These are phyloP conservation scores for Melanargia galathea DNA, from an alignment of 2,888 invertebrate species.

Conservation along the genomic window DNA sequence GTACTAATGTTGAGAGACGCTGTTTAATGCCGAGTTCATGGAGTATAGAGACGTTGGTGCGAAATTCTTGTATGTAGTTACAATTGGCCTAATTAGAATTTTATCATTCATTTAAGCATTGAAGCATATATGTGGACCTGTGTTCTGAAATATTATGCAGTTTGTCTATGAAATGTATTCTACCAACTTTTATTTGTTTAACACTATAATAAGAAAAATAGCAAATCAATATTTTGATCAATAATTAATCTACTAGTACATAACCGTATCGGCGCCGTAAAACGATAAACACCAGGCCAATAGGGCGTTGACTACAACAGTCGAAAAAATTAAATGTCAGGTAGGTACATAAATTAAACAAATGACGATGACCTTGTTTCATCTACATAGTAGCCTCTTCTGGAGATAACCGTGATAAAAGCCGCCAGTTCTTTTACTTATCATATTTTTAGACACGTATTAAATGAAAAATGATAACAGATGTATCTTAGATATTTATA, in stretches of 20 bases:
- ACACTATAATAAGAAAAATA: no score
- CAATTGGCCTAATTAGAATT: no score
- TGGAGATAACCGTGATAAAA: conserved; percentile 9
- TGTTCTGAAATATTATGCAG: no score
- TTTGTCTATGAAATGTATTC: no score
- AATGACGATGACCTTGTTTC: conserved; percentile 10
- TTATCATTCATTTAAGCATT: no score
- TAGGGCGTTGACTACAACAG: conserved; percentile 7
- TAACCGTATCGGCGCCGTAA: background rate
- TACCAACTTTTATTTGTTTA: no score
- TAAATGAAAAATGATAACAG: background rate
- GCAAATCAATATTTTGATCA: background rate
- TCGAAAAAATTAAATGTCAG: background rate
- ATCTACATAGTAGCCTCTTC: conserved; percentile 1
- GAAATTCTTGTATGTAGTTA: no score
- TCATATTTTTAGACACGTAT: background rate
- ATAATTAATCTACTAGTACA: background rate
- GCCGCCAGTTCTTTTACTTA: background rate
- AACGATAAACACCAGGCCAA: background rate
- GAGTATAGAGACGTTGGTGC: no score
- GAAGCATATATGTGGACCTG: no score
- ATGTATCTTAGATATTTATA: background rate
- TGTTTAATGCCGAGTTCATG: no score
- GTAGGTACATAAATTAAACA: background rate
- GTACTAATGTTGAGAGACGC: no score